Percentiles rank a stretch among this genome's conserved stretches.
phyloP scores from a whole-genome alignment of 2,888 invertebrate species.

The Eulithis testata region DNA sequence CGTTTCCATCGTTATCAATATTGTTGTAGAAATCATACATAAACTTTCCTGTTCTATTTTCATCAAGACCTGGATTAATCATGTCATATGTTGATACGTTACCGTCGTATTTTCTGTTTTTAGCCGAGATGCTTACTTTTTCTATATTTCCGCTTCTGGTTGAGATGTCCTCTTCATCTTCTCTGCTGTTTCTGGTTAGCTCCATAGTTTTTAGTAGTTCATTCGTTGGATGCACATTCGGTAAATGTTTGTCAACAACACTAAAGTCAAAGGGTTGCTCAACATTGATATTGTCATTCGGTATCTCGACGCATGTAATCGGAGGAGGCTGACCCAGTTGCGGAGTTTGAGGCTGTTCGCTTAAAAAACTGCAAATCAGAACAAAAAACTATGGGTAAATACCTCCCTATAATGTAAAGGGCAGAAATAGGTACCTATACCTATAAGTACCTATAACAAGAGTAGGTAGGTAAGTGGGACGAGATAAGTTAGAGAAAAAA shows the following conservation, averaged over 20 bases:
- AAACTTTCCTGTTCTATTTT: constrained; percentile 6
- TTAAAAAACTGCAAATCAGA: constrained; percentile 23
- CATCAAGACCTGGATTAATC: constrained; percentile 16
- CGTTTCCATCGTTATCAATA: not conserved
- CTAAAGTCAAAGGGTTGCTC: constrained; percentile 6
- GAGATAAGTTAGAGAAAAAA: too few species aligned
- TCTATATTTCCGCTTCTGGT: constrained; percentile 1
- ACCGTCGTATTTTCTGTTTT: not conserved
- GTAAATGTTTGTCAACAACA: constrained; percentile 5
- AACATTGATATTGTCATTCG: not conserved
- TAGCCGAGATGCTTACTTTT: not conserved
- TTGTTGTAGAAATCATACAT: constrained; percentile 2
- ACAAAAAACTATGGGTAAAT: not conserved
- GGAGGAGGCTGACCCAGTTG: constrained; percentile 9
- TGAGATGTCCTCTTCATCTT: not conserved
- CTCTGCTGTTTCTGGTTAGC: not conserved
- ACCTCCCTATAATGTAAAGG: too few species aligned
- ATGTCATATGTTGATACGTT: constrained; percentile 21
- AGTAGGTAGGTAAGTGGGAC: too few species aligned
- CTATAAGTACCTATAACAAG: not conserved
- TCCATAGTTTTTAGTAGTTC: constrained; percentile 28
- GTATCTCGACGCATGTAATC: constrained; percentile 6
- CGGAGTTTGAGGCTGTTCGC: constrained; percentile 1
- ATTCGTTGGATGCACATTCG: constrained; percentile 14
- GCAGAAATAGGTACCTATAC: not conserved